Evolutionary conservation across 2,113 vertebrate species (phyloP), one percentile per base, ranked within the genome.

Genomic region (Nannobrachium achirus): DNA sequence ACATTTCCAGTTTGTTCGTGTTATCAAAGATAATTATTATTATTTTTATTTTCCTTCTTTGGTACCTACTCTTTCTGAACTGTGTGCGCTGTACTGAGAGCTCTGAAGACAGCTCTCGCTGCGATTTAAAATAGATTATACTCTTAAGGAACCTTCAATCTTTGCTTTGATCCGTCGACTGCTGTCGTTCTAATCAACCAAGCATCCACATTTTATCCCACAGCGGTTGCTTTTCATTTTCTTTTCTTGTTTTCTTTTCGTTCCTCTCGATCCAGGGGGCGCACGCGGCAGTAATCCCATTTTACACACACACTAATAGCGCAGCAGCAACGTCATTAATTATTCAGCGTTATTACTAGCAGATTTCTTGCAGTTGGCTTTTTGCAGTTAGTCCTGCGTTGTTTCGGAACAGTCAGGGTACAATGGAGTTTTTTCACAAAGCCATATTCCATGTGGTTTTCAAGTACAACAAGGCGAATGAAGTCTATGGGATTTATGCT

Each of bases 321-420:
- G 71, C 73, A 52, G 73, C 73, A 49, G 73, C 68, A 39, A 65
- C 78, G 73, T 78, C 57, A 69, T 75, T 61, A 69, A 51, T 33
- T 33, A 33, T 33, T 33, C 65, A 39, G 62, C 78, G 73, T 80
- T 56, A 69, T 75, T 61, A 69, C 44, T 70, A 66, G 63, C 66
- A 75, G 8, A 53, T 56, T 69, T 66, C 61, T 79, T 9, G 50
- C 61, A 41, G 79, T 56, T 49, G 57, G 63, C 25, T 78, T 62
- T n/a, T 45, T 25, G 11, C 63, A 74, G 71, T 78, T 70, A 33
- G 25, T 33, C 25, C 53, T 69, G 64, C 61, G 60, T 76, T 39
- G 63, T 82, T 77, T 75, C 74, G 56, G 49, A 87, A 52, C 39
- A 83, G 84, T 79, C 79, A 80, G 82, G 79, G 78, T 88, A 78